These are phyloP conservation scores for Progne subis DNA, from an alignment of 2,113 vertebrate species.

Conservation along the genomic window DNA sequence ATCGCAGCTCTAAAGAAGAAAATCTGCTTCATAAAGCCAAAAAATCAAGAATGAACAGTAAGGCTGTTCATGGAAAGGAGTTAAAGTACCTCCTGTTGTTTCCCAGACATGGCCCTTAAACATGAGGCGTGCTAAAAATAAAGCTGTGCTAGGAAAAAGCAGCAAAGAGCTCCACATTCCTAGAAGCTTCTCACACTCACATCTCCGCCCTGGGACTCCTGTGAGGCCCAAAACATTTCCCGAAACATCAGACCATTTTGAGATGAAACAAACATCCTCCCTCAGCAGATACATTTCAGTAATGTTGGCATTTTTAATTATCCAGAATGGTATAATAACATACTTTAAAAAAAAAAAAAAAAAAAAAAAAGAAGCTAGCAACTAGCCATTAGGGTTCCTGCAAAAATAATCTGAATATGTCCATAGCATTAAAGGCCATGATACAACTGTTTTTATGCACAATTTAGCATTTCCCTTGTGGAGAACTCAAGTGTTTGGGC, in stretches of 20 bases:
- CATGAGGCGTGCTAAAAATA: not conserved
- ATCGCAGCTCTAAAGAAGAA: not conserved
- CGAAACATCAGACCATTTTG: not conserved
- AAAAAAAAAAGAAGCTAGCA: not conserved
- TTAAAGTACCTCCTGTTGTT: not conserved
- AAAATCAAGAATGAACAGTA: not conserved
- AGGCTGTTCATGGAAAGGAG: not conserved
- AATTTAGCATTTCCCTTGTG: not conserved
- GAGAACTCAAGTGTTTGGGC: not conserved
- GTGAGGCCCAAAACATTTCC: not conserved
- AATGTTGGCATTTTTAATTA: not conserved
- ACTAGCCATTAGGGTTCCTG: not conserved
- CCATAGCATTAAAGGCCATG: not conserved
- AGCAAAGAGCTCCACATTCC: not conserved
- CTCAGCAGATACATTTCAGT: not conserved
- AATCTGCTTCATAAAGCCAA: not conserved
- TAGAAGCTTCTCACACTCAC: conserved; percentile 12
- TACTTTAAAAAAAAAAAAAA: not conserved
- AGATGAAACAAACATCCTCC: not conserved
- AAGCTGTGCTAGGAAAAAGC: conserved; percentile 3
- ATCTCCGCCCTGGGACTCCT: not conserved
- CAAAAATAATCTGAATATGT: not conserved
- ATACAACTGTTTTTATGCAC: not conserved
- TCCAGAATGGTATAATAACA: not conserved
- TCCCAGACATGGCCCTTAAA: not conserved